Evolutionary conservation across 2,797 vertebrate species (phyloP).

Genomic region (Coregonus sp.): DNA sequence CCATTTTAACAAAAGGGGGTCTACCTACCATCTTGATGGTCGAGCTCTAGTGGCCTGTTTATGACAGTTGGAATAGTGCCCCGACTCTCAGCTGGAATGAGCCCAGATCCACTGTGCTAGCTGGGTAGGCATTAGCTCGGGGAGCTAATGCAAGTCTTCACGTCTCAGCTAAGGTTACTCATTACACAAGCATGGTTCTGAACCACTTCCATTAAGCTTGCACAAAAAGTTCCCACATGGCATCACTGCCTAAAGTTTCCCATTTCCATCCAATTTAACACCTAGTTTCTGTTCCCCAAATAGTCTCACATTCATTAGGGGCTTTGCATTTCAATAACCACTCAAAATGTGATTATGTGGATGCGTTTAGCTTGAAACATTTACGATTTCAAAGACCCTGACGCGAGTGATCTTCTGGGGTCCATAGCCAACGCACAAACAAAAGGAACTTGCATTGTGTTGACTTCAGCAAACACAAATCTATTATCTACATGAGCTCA

Average conservation of each 20-base stretch:
- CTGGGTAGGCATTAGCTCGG: neutral
- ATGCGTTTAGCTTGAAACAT: slow-evolving; percentile 6
- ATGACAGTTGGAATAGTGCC: too few species aligned
- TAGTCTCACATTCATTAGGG: slow-evolving; percentile 18
- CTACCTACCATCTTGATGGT: too few species aligned
- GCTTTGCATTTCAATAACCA: slow-evolving; percentile 23
- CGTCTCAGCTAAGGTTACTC: neutral
- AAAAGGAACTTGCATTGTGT: slow-evolving; percentile 28
- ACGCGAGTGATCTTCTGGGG: slow-evolving; percentile 21
- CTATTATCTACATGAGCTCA: slow-evolving; percentile 15
- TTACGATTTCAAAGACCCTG: slow-evolving; percentile 19
- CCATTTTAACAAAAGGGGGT: too few species aligned
- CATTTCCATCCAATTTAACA: slow-evolving; percentile 5
- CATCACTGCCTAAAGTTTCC: slow-evolving; percentile 10
- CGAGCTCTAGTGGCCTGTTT: too few species aligned
- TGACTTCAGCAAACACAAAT: slow-evolving; percentile 37
- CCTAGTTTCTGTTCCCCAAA: slow-evolving; percentile 9
- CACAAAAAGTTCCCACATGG: neutral
- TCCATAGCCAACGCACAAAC: slow-evolving; percentile 17
- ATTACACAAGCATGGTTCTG: neutral
- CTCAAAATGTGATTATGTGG: slow-evolving; percentile 34
- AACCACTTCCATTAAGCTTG: neutral
- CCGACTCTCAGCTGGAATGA: too few species aligned
- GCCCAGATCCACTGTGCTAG: too few species aligned
- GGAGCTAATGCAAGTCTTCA: neutral